phyloP scores from a whole-genome alignment of 2,888 invertebrate species.

The Branchellion lobata region DNA sequence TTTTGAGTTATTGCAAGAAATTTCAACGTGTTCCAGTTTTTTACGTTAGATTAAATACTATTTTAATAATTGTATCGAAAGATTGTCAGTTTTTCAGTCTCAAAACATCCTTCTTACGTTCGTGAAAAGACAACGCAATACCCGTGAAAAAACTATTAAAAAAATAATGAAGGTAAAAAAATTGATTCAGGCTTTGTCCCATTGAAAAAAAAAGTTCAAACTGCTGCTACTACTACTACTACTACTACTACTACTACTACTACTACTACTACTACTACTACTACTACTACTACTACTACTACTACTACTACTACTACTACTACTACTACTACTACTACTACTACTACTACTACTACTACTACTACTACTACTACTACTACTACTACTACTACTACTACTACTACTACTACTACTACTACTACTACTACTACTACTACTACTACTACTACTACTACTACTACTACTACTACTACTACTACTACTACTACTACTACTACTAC shows the following conservation, averaged over 20 bases:
- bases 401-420: background rate
- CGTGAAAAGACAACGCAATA: too few relatives aligned
- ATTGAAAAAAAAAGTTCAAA: background rate
- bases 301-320: background rate
- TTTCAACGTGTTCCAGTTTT: too few relatives aligned
- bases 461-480: background rate
- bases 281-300: background rate
- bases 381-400: background rate
- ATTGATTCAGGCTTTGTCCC: background rate
- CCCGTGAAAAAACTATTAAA: background rate
- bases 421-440: background rate
- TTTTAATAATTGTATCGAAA: too few relatives aligned
- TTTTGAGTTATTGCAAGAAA: too few relatives aligned
- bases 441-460: background rate
- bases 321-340: background rate
- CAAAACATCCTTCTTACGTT: too few relatives aligned
- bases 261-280: background rate
- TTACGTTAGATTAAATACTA: too few relatives aligned
- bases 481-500: background rate
- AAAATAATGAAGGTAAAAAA: background rate
- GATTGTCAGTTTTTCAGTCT: background rate
- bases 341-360: background rate
- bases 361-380: background rate
- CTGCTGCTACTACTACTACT: background rate
- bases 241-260: background rate